A percentile compares a stretch with the other conserved stretches of the same genome.
Conservation (phyloP, 2,797 vertebrate genomes). For the Pangasius djambal region DNA sequence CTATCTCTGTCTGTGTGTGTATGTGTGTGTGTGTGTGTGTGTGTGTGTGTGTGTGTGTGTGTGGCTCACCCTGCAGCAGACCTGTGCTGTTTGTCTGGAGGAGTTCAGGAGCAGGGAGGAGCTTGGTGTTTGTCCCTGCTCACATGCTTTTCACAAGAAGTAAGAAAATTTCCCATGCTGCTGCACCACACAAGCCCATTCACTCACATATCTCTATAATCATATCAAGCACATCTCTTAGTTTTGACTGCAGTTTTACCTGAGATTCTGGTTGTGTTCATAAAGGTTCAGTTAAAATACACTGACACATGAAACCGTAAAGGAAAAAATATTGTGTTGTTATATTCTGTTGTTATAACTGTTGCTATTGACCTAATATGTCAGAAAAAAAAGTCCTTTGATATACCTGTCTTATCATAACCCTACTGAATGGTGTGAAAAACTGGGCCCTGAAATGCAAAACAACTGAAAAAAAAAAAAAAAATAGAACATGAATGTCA, state of each 20-base stretch:
- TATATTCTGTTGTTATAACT: background rate
- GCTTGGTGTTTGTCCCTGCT: slow-evolving; percentile 80
- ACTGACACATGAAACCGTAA: background rate
- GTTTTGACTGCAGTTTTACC: background rate
- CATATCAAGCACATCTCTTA: background rate
- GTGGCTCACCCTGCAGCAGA: slow-evolving; percentile 70
- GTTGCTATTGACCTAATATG: background rate
- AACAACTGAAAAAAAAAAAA: slow-evolving; percentile 14
- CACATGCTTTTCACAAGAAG: slow-evolving; percentile 85
- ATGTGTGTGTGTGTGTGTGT: slow-evolving; percentile 1
- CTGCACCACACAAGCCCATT: background rate
- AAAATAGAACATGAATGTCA: background rate
- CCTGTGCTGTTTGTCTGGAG: slow-evolving; percentile 81
- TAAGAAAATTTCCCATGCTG: slow-evolving; percentile 61
- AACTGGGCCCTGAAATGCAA: slow-evolving; percentile 1
- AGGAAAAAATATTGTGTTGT: too few species aligned
- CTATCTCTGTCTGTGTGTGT: background rate
- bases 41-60: background rate
- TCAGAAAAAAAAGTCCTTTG: background rate
- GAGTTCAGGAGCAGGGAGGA: slow-evolving; percentile 81
- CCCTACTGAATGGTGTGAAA: background rate
- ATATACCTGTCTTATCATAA: background rate
- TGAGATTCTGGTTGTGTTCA: background rate
- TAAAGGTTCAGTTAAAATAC: background rate
- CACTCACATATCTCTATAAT: background rate